phyloP scores from a whole-genome alignment of 1,140 invertebrate genomes.

The Gonatopus flavifemur region DNA sequence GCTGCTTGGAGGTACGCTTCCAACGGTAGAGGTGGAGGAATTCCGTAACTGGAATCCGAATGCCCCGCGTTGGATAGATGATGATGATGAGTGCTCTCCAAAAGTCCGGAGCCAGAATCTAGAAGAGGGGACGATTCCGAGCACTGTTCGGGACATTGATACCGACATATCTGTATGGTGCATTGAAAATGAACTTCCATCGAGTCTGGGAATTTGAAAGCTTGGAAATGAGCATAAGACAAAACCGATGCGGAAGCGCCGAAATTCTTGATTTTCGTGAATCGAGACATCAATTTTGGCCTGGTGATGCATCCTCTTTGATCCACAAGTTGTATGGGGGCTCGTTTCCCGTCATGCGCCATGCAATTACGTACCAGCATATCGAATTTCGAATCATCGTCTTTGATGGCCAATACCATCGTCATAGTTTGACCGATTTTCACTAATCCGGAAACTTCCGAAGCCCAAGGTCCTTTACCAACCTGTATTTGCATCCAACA shows the following conservation, averaged over 20 bases:
- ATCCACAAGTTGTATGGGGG: constrained; percentile 92
- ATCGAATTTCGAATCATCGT: constrained; percentile 94
- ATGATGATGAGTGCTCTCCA: constrained; percentile 58
- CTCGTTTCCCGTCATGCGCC: constrained; percentile 90
- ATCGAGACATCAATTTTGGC: constrained; percentile 90
- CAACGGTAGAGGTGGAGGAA: constrained; percentile 63
- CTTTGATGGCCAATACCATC: constrained; percentile 94
- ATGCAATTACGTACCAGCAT: constrained; percentile 94
- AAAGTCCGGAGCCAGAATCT: constrained; percentile 50
- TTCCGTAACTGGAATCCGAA: constrained; percentile 69
- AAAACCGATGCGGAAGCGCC: constrained; percentile 88
- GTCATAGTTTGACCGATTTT: constrained; percentile 97
- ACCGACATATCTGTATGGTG: constrained; percentile 91
- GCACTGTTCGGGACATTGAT: constrained; percentile 90
- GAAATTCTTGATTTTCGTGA: constrained; percentile 95
- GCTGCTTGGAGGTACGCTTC: constrained; percentile 67
- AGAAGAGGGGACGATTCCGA: constrained; percentile 61
- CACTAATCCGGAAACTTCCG: constrained; percentile 89
- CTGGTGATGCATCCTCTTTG: constrained; percentile 89
- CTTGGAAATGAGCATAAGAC: constrained; percentile 91
- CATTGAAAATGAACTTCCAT: constrained; percentile 97
- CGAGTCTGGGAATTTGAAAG: constrained; percentile 94
- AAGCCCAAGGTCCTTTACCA: constrained; percentile 94
- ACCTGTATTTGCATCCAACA: constrained; percentile 96
- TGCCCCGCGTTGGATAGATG: constrained; percentile 36